Evolutionary conservation across 2,888 invertebrate species (phyloP), one percentile per base, ranked within the genome.

Genomic region (Plebejus argus): DNA sequence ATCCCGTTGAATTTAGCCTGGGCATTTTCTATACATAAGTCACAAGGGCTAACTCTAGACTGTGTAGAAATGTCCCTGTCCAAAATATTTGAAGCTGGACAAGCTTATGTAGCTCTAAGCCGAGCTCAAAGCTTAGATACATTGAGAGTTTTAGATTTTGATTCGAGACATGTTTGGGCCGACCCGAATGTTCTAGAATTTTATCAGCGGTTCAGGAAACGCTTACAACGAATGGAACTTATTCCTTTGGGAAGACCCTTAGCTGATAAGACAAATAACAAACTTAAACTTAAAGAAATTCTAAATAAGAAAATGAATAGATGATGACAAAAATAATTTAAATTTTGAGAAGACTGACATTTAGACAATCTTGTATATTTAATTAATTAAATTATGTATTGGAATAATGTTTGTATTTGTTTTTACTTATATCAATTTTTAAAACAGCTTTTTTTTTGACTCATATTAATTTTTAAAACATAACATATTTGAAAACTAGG

Each of bases 21-120:
- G 99, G 99, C 99, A 0, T 99, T 99, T 90, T 99, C 99, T 1
- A 99, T 99, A 84, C 99, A 99, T 88, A 99, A 99, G 91, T 98
- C 98, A 78, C 97, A 99, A 95, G 99, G 99, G 1, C 95, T 99
- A 84, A 99, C 99, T 0, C 92, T 99, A 81, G 99, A 99, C 87
- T 98, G 98, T 92, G 98, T 99, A 0, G 99, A 99, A 92, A 98
- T 99, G 96, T 98, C 98, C 7, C 90, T 99, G 76, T 95, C 96
- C 0, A 96, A 97, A 85, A 98, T 99, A 58, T 99, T 99, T 92
- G 99, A 99, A 92, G 97, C 98, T 56, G 99, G 99, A 0, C 99
- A 99, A 91, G 98, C 99, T 0, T 99, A 99, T 91, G 99, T 99
- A 0, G 99, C 99, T 0, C 90, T 99, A 10, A 99, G 99, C 18